Evolutionary conservation across 2,888 invertebrate species (phyloP), one percentile per base, ranked within the genome.

Genomic region (Chloromyia formosa): DNA sequence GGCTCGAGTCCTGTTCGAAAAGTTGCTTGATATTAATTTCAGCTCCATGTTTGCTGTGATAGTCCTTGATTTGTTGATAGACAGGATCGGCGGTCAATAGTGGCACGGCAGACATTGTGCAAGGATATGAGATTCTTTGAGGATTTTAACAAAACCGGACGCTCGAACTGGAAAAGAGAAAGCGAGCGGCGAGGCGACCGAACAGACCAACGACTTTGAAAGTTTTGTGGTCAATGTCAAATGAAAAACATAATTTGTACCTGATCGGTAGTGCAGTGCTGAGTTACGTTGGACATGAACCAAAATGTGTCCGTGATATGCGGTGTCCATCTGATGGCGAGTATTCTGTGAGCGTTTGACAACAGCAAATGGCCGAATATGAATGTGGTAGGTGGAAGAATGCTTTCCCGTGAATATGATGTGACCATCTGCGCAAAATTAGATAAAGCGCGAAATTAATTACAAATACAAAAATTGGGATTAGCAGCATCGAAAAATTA

Each of bases 11-110:
- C 79, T 91, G 87, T 78, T 90, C 88, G 83, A 98, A 98, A 80
- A 97, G 86, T 77, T 94, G 89, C 78, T 89, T 89, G 81, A 98
- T 94, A 81, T 94, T 92, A 58, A 98, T 88, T 80, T 91, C 91
- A 27, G 89, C 87, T 14, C 92, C 93, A 82, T 92, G 90, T 9
- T 87, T 85, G 78, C 92, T 87, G 83, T 90, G 95, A 84, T 91
- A 92, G 75, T 91, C 88, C 81, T 93, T 89, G 58, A 97, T 86
- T 84, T 93, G 91, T 81, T 90, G 88, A 88, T 90, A 97, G 14
- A 90, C 88, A 18, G 91, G 86, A 80, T 94, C 94, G 40, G 88
- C 86, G 56, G 87, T 88, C 78, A 93, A 83, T 78, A 87, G 84
- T 75, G 86, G 84, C 82, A 88, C 86, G 23, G 84, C 79, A 76